phyloP scores from a whole-genome alignment of 2,888 invertebrate species.

The Cyaniris semiargus region DNA sequence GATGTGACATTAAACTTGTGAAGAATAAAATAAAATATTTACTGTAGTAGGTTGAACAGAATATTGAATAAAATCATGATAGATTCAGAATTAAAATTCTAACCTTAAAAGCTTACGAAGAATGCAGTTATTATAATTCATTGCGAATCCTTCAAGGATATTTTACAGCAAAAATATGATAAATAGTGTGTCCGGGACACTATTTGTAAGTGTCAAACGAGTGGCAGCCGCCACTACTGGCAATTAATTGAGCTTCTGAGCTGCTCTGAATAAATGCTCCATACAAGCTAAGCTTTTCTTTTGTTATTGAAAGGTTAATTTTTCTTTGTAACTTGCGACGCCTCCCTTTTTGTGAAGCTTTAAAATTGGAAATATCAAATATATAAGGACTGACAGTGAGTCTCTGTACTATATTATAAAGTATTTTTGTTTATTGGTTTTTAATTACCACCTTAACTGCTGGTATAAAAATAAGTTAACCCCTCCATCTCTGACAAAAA shows the following conservation, averaged over 20 bases:
- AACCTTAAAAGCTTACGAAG: not conserved
- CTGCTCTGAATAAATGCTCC: not conserved
- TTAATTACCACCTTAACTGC: no score
- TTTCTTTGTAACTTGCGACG: not conserved
- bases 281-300: not conserved
- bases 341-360: not conserved
- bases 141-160: slow-evolving; percentile 1
- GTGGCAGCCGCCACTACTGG: not conserved
- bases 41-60: no score
- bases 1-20: no score
- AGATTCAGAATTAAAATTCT: not conserved
- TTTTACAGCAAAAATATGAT: slow-evolving; percentile 19
- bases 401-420: no score
- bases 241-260: slow-evolving; percentile 1
- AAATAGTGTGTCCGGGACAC: slow-evolving; percentile 3
- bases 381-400: not conserved
- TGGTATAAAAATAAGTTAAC: no score
- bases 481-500: no score
- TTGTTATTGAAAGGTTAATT: not conserved
- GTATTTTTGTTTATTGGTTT: no score
- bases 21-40: no score
- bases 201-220: slow-evolving; percentile 14
- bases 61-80: no score
- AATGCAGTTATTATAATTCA: not conserved
- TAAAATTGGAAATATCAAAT: not conserved